Base-by-base conservation (phyloP, 2,113 vertebrate genomes). In the Furnarius figulus region DNA sequence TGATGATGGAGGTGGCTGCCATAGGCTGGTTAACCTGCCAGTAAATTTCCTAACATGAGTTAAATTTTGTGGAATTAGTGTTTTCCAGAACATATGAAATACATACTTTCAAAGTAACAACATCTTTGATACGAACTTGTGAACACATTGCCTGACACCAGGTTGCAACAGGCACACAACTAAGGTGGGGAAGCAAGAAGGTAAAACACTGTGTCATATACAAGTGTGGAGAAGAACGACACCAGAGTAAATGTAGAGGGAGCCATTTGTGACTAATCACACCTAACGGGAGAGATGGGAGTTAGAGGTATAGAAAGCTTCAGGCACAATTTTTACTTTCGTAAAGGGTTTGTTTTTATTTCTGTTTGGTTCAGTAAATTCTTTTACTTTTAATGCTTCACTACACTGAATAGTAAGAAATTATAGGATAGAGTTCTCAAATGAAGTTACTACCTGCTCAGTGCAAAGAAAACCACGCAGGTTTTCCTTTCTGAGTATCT, bases 261-360 rank as follows among this genome's bases (percentile, higher is more conserved):
- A 96, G 84, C 35, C 5, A 10, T 87, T 65, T 93, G 67, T 89
- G 87, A 46, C 55, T 90, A 82, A 79, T 88, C 35, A 72, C 10
- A 18, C 0, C 1, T 62, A 90, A 78, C 71, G 19, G 28, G 52
- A 77, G 27, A n/a, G 19, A 37, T 67, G 37, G 56, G 59, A 91
- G 30, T 70, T 56, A 71, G 19, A 37, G 44, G 20, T 30, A 44
- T 61, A 53, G 70, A 86, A 70, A 63, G 23, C 62, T 93, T 94
- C 42, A 50, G 65, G 28, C 39, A 71, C 1, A 0, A 2, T 23
- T 80, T 63, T 89, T 87, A 10, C 16, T 71, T 7, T 81, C 5
- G 3, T 75, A 66, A 87, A 24, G 18, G 12, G 23, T 28, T 67
- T 62, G 8, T 30, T 39, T 76, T n/a, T 17, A 39, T 70, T 89